phyloP scores from a whole-genome alignment of 1,140 invertebrate genomes.

The Drosophila ogumai region DNA sequence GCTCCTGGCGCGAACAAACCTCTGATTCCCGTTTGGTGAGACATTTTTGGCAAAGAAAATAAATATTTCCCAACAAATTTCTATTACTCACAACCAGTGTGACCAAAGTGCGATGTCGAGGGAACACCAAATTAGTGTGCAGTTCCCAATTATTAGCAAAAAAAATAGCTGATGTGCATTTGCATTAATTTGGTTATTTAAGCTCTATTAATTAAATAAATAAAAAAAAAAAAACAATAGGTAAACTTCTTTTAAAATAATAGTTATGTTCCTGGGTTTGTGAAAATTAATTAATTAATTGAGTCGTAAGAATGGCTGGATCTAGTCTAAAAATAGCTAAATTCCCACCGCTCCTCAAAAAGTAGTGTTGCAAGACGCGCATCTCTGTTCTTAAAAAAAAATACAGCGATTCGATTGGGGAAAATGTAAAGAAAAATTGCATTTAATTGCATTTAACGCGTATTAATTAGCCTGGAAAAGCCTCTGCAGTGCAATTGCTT shows the following conservation, averaged over 20 bases:
- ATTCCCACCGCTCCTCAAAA: background rate
- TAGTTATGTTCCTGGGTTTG: background rate
- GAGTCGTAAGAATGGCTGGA: too few relatives aligned
- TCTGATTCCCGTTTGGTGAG: conserved; percentile 92
- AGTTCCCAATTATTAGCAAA: background rate
- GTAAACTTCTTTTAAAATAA: background rate
- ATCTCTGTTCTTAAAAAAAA: conserved; percentile 46
- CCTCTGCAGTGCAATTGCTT: conserved; percentile 65
- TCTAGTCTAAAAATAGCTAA: background rate
- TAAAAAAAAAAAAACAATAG: background rate
- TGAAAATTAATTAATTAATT: too few relatives aligned
- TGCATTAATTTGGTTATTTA: background rate
- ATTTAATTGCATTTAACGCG: conserved; percentile 70
- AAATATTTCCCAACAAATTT: conserved; percentile 49
- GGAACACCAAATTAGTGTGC: background rate
- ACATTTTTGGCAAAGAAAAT: conserved; percentile 86
- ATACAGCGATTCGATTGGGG: conserved; percentile 33
- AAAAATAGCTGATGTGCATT: background rate
- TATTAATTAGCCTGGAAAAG: conserved; percentile 31
- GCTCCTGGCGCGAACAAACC: conserved; percentile 20
- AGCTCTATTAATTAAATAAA: too few relatives aligned
- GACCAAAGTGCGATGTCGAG: background rate
- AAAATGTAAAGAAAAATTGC: conserved; percentile 73
- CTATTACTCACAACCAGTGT: conserved; percentile 66
- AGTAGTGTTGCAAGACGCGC: conserved; percentile 22